Percentiles rank a stretch among this genome's conserved stretches.
phyloP scores from a whole-genome alignment of 2,113 vertebrate genomes.

The Strix uralensis region DNA sequence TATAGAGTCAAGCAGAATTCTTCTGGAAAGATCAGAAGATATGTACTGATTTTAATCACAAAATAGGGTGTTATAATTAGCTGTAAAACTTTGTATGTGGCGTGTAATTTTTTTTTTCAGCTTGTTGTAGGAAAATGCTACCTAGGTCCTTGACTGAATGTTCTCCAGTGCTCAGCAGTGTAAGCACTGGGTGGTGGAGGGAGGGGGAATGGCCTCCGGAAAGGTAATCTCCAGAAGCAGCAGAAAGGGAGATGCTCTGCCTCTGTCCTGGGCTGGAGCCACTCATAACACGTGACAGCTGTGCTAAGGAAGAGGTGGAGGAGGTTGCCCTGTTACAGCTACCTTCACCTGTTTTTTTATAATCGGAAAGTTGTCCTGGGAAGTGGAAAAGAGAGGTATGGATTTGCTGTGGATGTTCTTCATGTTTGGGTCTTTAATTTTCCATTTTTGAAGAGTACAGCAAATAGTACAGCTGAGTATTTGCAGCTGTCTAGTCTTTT shows the following conservation, averaged over 20 bases:
- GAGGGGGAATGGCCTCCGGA: neutral
- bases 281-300: neutral
- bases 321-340: neutral
- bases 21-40: neutral
- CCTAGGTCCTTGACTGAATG: neutral
- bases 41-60: neutral
- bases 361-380: neutral
- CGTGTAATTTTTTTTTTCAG: neutral
- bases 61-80: neutral
- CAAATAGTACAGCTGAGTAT: neutral
- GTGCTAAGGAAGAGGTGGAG: neutral
- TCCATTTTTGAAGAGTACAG: neutral
- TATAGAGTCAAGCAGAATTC: neutral
- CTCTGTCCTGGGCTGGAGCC: neutral
- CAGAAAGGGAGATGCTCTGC: neutral
- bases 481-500: neutral
- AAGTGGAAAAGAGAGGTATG: neutral
- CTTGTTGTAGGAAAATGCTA: neutral
- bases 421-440: neutral
- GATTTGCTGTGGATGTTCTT: neutral
- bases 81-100: neutral
- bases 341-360: neutral
- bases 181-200: neutral
- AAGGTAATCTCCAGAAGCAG: neutral
- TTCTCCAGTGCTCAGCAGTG: neutral